Percentiles rank a stretch among this genome's conserved stretches.
These are phyloP conservation scores for Benitochromis conjunctus DNA, from an alignment of 2,113 vertebrate genomes.

Conservation along the genomic window DNA sequence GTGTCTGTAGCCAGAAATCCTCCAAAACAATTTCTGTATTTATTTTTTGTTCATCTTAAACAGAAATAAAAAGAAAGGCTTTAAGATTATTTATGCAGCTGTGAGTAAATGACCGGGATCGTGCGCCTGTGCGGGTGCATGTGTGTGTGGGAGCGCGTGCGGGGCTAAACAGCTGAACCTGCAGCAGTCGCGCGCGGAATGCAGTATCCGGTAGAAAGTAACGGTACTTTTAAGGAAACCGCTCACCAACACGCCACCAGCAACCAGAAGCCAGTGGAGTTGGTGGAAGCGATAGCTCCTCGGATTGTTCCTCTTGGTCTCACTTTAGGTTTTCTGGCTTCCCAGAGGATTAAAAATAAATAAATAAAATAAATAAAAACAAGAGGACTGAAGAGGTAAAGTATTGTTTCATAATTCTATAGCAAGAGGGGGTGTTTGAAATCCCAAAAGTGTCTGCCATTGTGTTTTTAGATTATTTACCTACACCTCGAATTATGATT, in stretches of 20 bases:
- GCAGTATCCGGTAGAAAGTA: conserved; percentile 77
- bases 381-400: conserved; percentile 37
- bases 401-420: not conserved
- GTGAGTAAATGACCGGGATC: not conserved
- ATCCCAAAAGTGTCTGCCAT: not conserved
- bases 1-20: not conserved
- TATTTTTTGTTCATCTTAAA: not conserved
- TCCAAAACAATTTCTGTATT: not conserved
- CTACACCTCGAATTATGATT: not conserved
- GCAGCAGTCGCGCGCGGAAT: conserved; percentile 81
- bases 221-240: conserved; percentile 91
- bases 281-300: conserved; percentile 35
- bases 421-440: not conserved
- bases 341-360: conserved; percentile 1
- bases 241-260: conserved; percentile 58
- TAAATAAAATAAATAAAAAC: not conserved
- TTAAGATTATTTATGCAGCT: conserved; percentile 31
- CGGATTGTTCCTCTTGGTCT: not conserved
- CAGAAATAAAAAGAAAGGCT: not conserved
- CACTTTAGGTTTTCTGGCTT: not conserved
- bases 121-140: not conserved
- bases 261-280: conserved; percentile 65
- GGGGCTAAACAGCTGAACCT: conserved; percentile 80
- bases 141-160: not conserved
- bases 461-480: not conserved